phyloP scores from a whole-genome alignment of 2,888 invertebrate species.

The Netelia fuscicornis region DNA sequence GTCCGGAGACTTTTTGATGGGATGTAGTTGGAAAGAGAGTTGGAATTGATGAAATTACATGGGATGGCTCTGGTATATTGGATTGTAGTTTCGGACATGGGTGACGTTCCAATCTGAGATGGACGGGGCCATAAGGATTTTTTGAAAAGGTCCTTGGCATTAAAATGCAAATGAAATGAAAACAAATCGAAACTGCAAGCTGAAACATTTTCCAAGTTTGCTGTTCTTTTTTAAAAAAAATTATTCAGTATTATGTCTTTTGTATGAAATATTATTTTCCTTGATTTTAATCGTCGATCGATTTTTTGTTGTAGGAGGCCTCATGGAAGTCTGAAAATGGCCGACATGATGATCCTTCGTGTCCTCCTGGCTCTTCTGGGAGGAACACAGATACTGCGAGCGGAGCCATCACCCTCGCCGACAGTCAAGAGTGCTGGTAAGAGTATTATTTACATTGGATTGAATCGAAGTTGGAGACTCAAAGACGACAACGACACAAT shows the following conservation, averaged over 20 bases:
- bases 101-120: too few relatives aligned
- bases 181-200: too few relatives aligned
- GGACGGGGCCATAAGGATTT: too few relatives aligned
- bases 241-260: too few relatives aligned
- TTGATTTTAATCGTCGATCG: constrained; percentile 10
- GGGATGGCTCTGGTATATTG: neutral
- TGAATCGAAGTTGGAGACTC: neutral
- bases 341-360: constrained; percentile 79
- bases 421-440: constrained; percentile 81
- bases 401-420: constrained; percentile 80
- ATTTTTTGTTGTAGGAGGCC: constrained; percentile 75
- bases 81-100: too few relatives aligned
- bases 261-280: neutral
- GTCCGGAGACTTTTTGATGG: neutral
- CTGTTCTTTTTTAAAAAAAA: too few relatives aligned
- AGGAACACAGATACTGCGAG: constrained; percentile 79
- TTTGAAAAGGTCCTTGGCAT: too few relatives aligned
- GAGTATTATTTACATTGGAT: constrained; percentile 57
- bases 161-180: too few relatives aligned
- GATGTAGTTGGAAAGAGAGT: neutral
- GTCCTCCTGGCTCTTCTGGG: constrained; percentile 81
- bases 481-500: neutral
- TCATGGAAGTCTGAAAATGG: constrained; percentile 81
- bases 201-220: too few relatives aligned
- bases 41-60: neutral